A percentile compares a stretch with the other conserved stretches of the same genome.
Conservation (phyloP, 2,888 invertebrate genomes). For the Tolmerus cingulatus region DNA sequence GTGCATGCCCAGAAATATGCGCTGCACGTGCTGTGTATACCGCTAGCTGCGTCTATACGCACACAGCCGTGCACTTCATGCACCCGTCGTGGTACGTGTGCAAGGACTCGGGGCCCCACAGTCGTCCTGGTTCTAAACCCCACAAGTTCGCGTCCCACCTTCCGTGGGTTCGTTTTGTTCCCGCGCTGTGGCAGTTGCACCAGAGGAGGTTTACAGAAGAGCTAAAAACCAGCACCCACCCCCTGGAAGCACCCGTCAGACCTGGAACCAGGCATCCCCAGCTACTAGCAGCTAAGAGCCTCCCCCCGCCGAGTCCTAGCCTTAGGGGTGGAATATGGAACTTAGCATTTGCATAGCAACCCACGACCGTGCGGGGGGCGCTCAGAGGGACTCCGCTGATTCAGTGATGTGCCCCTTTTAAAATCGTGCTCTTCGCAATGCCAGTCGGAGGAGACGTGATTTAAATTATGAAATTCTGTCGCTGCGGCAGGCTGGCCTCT, state of each 20-base stretch:
- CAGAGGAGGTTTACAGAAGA: background rate
- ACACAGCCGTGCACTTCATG: background rate
- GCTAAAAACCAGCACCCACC: background rate
- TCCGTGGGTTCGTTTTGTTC: background rate
- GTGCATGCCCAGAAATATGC: conserved; percentile 30
- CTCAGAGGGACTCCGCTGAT: conserved; percentile 9
- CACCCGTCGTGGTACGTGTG: background rate
- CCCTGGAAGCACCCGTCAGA: background rate
- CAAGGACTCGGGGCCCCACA: background rate
- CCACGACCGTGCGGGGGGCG: background rate
- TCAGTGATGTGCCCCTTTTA: background rate
- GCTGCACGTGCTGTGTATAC: conserved; percentile 21
- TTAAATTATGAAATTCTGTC: conserved; percentile 29
- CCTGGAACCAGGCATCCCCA: background rate
- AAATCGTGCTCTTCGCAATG: background rate
- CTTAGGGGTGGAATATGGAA: background rate
- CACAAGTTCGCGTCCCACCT: background rate
- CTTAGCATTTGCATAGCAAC: conserved; percentile 19
- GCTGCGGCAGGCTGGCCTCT: background rate
- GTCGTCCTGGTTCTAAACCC: background rate
- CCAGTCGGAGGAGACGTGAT: conserved; percentile 19
- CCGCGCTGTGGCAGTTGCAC: conserved; percentile 4
- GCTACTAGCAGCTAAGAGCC: background rate
- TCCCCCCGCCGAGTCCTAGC: background rate
- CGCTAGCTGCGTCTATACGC: background rate